Percentiles rank a stretch among this genome's conserved stretches.
These are phyloP conservation scores for Uromys caudimaculatus DNA, from an alignment of 2,797 vertebrate genomes.

Conservation along the genomic window DNA sequence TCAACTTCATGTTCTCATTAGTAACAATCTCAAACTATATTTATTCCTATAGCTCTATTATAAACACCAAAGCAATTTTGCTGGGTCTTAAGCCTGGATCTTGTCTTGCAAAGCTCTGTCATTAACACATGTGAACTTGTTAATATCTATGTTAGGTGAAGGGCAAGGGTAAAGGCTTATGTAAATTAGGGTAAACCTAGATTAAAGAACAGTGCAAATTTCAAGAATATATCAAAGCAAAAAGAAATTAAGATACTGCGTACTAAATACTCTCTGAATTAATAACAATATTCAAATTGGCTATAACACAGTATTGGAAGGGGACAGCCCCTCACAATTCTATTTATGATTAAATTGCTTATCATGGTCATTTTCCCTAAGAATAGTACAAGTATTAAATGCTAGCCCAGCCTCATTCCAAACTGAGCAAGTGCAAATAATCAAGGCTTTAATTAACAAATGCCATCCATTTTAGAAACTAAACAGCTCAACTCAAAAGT, in stretches of 20 bases:
- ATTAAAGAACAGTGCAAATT: conserved; percentile 26
- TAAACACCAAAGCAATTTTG: neutral
- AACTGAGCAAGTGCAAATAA: conserved; percentile 68
- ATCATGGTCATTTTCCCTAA: conserved; percentile 71
- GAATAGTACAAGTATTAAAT: conserved; percentile 74
- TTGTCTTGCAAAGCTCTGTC: conserved; percentile 3
- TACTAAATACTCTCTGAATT: conserved; percentile 32
- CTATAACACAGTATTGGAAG: conserved; percentile 38
- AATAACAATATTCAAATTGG: conserved; percentile 48
- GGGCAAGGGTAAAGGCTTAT: neutral
- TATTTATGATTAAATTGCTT: conserved; percentile 75
- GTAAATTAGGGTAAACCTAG: conserved; percentile 42
- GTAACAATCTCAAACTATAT: neutral
- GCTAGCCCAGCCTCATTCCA: conserved; percentile 75
- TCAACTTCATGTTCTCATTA: conserved; percentile 19
- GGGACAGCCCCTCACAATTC: conserved; percentile 63
- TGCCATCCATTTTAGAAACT: conserved; percentile 77
- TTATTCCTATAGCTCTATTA: conserved; percentile 31
- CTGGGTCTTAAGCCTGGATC: conserved; percentile 35
- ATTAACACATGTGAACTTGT: conserved; percentile 45
- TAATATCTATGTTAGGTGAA: conserved; percentile 57
- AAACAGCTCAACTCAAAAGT: conserved; percentile 68
- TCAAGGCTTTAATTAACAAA: conserved; percentile 76
- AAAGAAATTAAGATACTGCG: conserved; percentile 34
- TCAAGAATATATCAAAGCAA: conserved; percentile 53